These are phyloP conservation scores for Caretta caretta DNA, from an alignment of 2,113 vertebrate genomes.

Conservation along the genomic window DNA sequence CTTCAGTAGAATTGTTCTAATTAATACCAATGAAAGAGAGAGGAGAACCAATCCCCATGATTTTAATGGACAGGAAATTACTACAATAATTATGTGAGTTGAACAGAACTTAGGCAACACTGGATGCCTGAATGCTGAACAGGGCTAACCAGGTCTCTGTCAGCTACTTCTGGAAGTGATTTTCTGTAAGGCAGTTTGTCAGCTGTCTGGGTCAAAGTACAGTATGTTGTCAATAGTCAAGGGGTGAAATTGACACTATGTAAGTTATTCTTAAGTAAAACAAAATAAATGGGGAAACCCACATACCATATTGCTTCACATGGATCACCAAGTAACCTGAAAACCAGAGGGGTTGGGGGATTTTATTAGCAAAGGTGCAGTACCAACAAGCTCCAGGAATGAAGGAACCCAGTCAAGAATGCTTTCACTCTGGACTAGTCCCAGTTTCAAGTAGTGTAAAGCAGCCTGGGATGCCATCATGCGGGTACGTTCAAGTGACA, in stretches of 20 bases:
- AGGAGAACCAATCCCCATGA: background rate
- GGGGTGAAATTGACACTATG: background rate
- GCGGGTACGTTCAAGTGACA: background rate
- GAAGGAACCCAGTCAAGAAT: too few species aligned
- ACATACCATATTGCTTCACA: background rate
- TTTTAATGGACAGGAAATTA: slow-evolving; percentile 12
- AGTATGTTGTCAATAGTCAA: slow-evolving; percentile 37
- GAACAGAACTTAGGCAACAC: background rate
- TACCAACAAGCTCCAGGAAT: too few species aligned
- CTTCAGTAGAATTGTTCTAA: slow-evolving; percentile 23
- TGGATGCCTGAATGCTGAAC: background rate
- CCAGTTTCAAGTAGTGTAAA: background rate
- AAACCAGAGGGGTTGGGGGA: background rate
- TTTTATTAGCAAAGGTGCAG: background rate
- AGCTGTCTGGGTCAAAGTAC: background rate
- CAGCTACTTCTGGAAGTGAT: slow-evolving; percentile 1
- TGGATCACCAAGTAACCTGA: background rate
- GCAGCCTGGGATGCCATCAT: background rate
- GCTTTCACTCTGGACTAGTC: background rate
- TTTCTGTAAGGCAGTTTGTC: background rate
- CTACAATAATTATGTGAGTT: background rate
- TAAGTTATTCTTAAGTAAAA: background rate
- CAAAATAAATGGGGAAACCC: background rate
- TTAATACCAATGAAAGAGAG: background rate
- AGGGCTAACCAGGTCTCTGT: background rate